Conservation (phyloP, 2,888 invertebrate species). For the Gandaritis pyraliata region DNA sequence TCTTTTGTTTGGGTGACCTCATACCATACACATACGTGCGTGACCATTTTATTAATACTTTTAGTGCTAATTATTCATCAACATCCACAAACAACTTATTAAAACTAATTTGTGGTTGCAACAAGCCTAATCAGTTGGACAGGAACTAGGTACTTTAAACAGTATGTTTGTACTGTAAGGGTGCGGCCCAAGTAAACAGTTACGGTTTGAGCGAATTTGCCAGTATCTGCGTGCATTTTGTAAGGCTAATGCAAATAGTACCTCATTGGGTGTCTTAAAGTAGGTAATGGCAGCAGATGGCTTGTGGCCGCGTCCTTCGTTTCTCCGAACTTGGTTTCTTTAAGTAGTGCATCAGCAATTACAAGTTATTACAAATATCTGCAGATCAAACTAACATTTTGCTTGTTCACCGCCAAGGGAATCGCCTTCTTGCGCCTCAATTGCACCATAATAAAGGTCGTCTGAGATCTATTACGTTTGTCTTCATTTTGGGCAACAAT, state of each 20-base stretch:
- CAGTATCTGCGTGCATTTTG: background rate
- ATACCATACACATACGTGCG: conserved; percentile 4
- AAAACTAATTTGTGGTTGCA: conserved; percentile 27
- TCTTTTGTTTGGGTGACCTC: background rate
- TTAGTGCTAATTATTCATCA: conserved; percentile 23
- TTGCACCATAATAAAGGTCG: background rate
- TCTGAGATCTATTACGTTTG: background rate
- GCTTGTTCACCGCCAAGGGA: background rate
- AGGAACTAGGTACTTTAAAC: conserved; percentile 17
- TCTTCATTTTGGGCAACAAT: background rate
- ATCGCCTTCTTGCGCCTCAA: background rate
- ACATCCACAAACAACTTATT: conserved; percentile 18
- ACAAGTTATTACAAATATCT: background rate
- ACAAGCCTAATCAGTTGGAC: conserved; percentile 21
- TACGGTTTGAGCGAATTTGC: background rate
- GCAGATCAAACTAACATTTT: background rate
- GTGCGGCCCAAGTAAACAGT: background rate
- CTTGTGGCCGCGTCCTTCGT: no score
- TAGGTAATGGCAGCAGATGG: no score
- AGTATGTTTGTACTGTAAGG: background rate
- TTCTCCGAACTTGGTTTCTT: no score
- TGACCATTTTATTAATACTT: conserved; percentile 14
- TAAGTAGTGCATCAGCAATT: no score
- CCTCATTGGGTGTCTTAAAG: no score
- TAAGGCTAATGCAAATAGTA: no score